Evolutionary conservation across 2,888 invertebrate species (phyloP), one percentile per base, ranked within the genome.

Genomic region (Agriopis aurantiaria): DNA sequence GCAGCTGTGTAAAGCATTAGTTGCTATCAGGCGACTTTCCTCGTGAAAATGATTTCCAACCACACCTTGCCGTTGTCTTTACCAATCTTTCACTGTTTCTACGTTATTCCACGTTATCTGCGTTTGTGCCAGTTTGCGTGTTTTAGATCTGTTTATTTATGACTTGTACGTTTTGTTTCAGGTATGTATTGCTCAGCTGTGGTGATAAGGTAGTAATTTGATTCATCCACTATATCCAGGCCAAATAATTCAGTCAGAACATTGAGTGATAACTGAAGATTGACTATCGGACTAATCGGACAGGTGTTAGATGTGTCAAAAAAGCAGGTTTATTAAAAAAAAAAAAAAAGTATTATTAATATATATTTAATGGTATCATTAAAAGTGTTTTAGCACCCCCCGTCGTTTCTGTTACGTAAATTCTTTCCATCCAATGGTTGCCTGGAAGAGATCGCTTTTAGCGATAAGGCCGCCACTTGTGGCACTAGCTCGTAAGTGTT

Each of bases 31-130:
- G 85, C 88, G 88, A 90, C 88, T 89, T 79, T 86, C 85, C 84
- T 86, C 79, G 89, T 93, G 92, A 93, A 93, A 93, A 94, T 93
- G 89, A 93, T 91, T 91, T 89, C 86, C 85, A 79, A 92, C 93
- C 92, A 89, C 93, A 91, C 92, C 93, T 90, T 86, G 82, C 78
- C 80, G 83, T 85, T 88, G 85, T 88, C 87, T 88, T 84, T 82
- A 85, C 88, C 84, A 73, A 91, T 91, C 89, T 87, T 91, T 90
- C 86, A 88, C 86, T 87, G 87, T 90, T 91, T 87, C 60, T 61
- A 69, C 69, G 68, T 68, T 66, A 92, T 91, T 87, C 60, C 57
- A 69, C 69, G 68, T 68, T 66, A 92, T 90, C 88, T 88, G 86
- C 67, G 68, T 71, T 87, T 84, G 87, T 87, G 86, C 79, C 85